Evolutionary conservation across 2,113 vertebrate species (phyloP).

Genomic region (Ammodytes marinus): DNA sequence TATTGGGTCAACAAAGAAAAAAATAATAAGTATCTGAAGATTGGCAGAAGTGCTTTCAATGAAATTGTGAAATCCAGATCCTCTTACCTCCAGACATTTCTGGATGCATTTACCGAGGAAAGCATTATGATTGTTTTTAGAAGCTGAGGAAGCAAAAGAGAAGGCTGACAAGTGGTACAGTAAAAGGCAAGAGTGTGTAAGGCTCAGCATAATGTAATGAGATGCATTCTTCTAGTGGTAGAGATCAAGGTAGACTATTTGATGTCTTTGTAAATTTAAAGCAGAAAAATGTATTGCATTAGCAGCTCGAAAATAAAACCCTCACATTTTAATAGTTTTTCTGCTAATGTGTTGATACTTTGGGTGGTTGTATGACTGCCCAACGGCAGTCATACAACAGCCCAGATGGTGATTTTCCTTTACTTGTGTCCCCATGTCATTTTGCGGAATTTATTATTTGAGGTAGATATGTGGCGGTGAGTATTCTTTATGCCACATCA

Average conservation of each 20-base stretch:
- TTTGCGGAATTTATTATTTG: slow-evolving; percentile 58
- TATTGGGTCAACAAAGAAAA: slow-evolving; percentile 3
- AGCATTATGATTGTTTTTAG: slow-evolving; percentile 54
- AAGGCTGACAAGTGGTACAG: slow-evolving; percentile 38
- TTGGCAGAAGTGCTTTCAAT: slow-evolving; percentile 12
- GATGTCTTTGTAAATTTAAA: slow-evolving; percentile 18
- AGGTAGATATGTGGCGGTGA: slow-evolving; percentile 59
- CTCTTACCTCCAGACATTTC: slow-evolving; percentile 9
- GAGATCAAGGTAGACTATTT: slow-evolving; percentile 28
- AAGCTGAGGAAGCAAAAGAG: slow-evolving; percentile 36
- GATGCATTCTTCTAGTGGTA: slow-evolving; percentile 27
- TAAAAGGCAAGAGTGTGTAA: slow-evolving; percentile 37
- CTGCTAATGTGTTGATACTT: slow-evolving; percentile 29
- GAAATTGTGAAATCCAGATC: slow-evolving; percentile 10
- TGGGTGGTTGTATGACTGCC: not conserved
- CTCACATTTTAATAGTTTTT: slow-evolving; percentile 8
- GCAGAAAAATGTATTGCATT: slow-evolving; percentile 21
- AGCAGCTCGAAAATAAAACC: slow-evolving; percentile 21
- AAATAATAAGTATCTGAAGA: slow-evolving; percentile 17
- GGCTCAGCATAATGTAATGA: slow-evolving; percentile 28
- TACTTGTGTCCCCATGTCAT: slow-evolving; percentile 51
- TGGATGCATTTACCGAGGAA: slow-evolving; percentile 39
- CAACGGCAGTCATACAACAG: slow-evolving; percentile 39
- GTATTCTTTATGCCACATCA: slow-evolving; percentile 60
- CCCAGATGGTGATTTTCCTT: slow-evolving; percentile 67